Evolutionary conservation across 2,113 vertebrate genomes (phyloP).

Genomic region (Rhodinocichla rosea): DNA sequence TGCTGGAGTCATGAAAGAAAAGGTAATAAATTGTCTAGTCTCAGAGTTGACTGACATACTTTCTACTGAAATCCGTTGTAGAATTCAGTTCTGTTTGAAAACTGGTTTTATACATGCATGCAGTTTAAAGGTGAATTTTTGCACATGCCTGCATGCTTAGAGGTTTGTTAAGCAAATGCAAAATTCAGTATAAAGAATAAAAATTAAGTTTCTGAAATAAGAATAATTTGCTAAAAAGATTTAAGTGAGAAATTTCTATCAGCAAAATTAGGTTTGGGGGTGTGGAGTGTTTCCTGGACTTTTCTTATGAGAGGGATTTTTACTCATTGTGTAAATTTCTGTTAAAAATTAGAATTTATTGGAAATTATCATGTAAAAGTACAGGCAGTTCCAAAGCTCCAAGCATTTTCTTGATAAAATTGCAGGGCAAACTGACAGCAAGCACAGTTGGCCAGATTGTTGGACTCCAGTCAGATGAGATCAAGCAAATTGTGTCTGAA

Average conservation of each 20-base stretch:
- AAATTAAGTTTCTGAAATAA: background rate
- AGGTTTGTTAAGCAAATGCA: background rate
- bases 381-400: background rate
- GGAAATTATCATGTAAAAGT: background rate
- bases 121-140: background rate
- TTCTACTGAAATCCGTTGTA: background rate
- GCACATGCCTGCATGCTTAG: background rate
- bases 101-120: background rate
- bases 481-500: constrained; percentile 93
- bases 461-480: constrained; percentile 91
- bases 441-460: constrained; percentile 96
- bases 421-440: constrained; percentile 88
- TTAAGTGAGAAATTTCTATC: background rate
- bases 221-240: background rate
- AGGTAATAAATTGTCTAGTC: background rate
- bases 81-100: background rate
- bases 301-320: background rate
- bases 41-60: background rate
- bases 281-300: background rate
- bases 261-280: rapidly evolving
- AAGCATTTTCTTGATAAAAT: background rate
- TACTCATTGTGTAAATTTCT: background rate
- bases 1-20: background rate
- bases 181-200: background rate
- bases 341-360: background rate